Evolutionary conservation across 2,797 vertebrate species (phyloP), one percentile per base, ranked within the genome.

Genomic region (Cossypha niveicapilla): DNA sequence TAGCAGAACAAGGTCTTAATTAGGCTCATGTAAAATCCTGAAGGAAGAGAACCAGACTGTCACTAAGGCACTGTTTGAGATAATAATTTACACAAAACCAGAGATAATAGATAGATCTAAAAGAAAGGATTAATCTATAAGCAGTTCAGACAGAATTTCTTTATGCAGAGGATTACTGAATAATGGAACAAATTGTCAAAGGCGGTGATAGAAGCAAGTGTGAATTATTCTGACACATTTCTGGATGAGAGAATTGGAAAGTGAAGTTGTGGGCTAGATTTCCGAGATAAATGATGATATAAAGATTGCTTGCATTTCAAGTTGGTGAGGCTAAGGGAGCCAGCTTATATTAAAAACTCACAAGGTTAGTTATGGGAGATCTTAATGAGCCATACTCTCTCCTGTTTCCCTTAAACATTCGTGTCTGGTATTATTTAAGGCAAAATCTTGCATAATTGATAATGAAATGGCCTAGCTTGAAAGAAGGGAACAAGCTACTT

Each of bases 171-270:
- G 63, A 50, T 96, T 96, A 92, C 90, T 96, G 96, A 94, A 88
- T 96, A 97, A 86, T 86, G 72, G 83, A 95, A 87, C 57, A 97
- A 96, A 96, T 92, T 96, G 90, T 94, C 93, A 93, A 96, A 96
- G 87, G 53, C 88, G 93, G 84, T 80, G 92, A 81, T 90, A 94
- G 90, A 94, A 94, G 82, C 54, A 95, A 96, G 87, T 82, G 83
- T 95, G 80, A 96, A 96, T 96, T 95, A 95, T 96, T 96, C 88
- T 97, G 93, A 96, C 86, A 94, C 56, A 85, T 75, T 95, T 97
- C 93, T 95, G 76, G 66, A 94, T 72, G 44, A 94, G 77, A 93
- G 87, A 93, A 76, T 90, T 86, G 66, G 39, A 94, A 77, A 93
- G 28, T 73, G 63, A 34, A 82, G 51, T 91, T 88, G 56, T 16